Evolutionary conservation across 1,140 invertebrate genomes (phyloP), one percentile per base, ranked within the genome.

Genomic region (Drosophila equinoxialis): DNA sequence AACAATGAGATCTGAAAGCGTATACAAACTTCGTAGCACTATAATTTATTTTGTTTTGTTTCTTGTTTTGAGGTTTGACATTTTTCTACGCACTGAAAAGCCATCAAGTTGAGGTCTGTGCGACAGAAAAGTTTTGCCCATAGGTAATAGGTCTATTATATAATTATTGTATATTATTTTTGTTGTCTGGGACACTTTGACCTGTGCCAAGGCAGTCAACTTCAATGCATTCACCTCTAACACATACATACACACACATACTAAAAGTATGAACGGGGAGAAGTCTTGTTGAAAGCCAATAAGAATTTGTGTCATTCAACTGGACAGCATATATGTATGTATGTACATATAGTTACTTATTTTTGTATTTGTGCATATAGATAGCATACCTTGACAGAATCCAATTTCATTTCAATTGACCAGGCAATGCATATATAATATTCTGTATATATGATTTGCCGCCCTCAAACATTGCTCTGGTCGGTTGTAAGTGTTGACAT

Each of bases 331-430:
- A 14, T 39, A 26, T 20, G 23, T 4, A 13, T 30, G 11, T 55
- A 4, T 17, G 17, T 17, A n/a, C n/a, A 17, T 23, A 51, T 5
- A 48, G 35, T 37, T 20, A 20, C 8, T 83, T 83, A 74, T 74
- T 2, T 51, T 6, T 48, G 14, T 17, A 7, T 11, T 8, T 51
- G 17, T 10, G 17, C 20, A 51, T 10, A 51, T 10, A 51, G 17
- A 51, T 20, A 23, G 45, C 7, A 41, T 26, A 51, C 66, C 78
- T 71, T 81, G 82, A 87, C 83, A 87, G 82, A 87, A 86, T 86
- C 82, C 82, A 86, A 86, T 86, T 86, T 81, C 83, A 83, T 86
- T 87, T 86, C 83, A 82, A 86, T 86, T 87, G 82, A 86, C 82
- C 82, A 79, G 79, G 65, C 83, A 83, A 86, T 86, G 82, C 82